These are phyloP conservation scores for Keiferia lycopersicella DNA, from an alignment of 2,888 invertebrate genomes.

Conservation along the genomic window DNA sequence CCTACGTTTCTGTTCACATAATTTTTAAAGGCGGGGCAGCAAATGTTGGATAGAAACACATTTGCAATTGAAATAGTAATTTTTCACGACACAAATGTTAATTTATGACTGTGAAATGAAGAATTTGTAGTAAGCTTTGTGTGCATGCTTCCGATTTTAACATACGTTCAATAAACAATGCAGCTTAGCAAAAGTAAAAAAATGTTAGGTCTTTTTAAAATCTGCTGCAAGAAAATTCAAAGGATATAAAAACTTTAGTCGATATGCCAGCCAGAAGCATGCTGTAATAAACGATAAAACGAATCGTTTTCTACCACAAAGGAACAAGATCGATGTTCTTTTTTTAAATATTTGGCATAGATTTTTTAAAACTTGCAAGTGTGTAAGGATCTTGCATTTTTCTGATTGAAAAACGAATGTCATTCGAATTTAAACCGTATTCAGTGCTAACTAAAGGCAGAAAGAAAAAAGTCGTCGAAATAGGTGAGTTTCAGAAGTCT, in stretches of 20 bases:
- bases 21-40: conserved; percentile 47
- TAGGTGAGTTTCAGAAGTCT: background rate
- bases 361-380: conserved; percentile 42
- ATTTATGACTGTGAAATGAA: conserved; percentile 21
- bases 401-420: background rate
- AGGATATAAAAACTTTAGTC: background rate
- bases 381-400: background rate
- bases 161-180: background rate
- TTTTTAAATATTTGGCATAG: conserved; percentile 46
- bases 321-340: conserved; percentile 64
- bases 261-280: conserved; percentile 10
- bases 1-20: conserved; percentile 38
- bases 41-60: conserved; percentile 27
- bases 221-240: background rate
- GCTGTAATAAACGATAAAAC: conserved; percentile 30
- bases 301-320: conserved; percentile 45
- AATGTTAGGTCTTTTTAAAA: background rate
- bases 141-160: background rate
- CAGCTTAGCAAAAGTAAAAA: background rate
- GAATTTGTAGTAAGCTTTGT: conserved; percentile 4
- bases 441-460: background rate
- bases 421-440: background rate
- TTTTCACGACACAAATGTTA: conserved; percentile 28
- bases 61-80: conserved; percentile 25
- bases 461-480: background rate